Base-by-base conservation (phyloP, 2,888 invertebrate genomes). In the Dryobotodes eremita region DNA sequence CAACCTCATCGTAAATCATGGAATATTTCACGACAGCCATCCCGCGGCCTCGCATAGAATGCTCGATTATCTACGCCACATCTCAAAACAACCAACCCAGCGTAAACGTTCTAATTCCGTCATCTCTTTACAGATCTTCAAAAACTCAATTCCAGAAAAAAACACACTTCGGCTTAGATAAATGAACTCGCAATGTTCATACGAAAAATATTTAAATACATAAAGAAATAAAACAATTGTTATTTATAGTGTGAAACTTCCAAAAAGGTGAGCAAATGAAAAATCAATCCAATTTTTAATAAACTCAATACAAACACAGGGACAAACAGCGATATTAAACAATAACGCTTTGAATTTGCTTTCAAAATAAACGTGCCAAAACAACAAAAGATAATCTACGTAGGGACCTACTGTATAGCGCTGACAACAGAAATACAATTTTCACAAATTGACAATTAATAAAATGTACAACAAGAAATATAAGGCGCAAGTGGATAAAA, bases 281-380 rank as follows among this genome's bases (percentile, higher is more conserved):
- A 89, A 88, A 86, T 83, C 85, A 82, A 91, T 89, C 86, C 89
- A 84, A 85, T 89, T 88, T 91, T 91, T 90, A 90, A 90, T 91
- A 92, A 90, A 90, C 89, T 89, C 85, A 91, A 90, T 79, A 88
- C 89, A 91, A 92, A 93, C 90, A 92, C 83, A 85, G 86, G 89
- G 86, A 90, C 89, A 90, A 91, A 92, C 85, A 91, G 75, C 77
- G 88, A 90, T 92, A 92, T 92, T 87, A 91, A 93, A 94, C 90
- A 92, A 92, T 91, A 91, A 91, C 91, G 88, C 84, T 87, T 83
- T 77, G 87, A 91, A 91, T 90, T 90, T 86, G 83, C 86, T 90
- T 90, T 90, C 88, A 90, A 90, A 91, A 91, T 91, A 92, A 90
- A 90, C 89, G 88, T 80, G 76, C 82, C 85, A 84, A 90, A 86